Evolutionary conservation across 2,888 invertebrate species (phyloP), one percentile per base, ranked within the genome.

Genomic region (Epistrophe eligans): DNA sequence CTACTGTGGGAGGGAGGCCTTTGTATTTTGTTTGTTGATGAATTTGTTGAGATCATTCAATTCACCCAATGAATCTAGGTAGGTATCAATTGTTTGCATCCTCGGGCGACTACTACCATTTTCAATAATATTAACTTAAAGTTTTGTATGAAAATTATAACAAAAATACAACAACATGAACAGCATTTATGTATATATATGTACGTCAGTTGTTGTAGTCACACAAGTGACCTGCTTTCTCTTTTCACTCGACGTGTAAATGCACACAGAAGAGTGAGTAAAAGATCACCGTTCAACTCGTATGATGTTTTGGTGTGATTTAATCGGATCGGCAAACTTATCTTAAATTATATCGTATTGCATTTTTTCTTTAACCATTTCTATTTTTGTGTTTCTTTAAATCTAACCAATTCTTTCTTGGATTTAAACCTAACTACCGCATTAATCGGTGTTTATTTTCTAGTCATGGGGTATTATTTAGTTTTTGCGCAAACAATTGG

Each of bases 191-290:
- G 24, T 24, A 24, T 24, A 3, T 24, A 24, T 24, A 24, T 24
- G 24, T 24, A 24, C 67, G 60, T 55, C 72, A 19, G 35, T 35
- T 35, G 38, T 38, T 19, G 43, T 62, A 62, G 84, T 84, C 84
- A 77, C 80, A 84, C 80, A 84, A 84, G 72, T 84, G 84, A 84
- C 84, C 84, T 80, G 84, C 84, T 84, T 84, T 84, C 84, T 84
- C 84, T 79, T 84, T 84, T 84, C 77, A 72, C 84, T 84, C 58
- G 24, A 24, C 24, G 72, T 72, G 74, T 52, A 76, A 64, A 77
- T 72, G 58, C 82, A 64, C 71, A 50, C 50, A 60, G 50, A 45
- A 60, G 72, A 72, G 48, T 67, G 72, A 55, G 71, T 60, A 79
- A 40, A 70, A 71, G 76, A 84, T 84, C 80, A 77, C 67, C 38